Evolutionary conservation across 2,113 vertebrate genomes (phyloP).

Genomic region (Ptilorrhoa leucosticta): DNA sequence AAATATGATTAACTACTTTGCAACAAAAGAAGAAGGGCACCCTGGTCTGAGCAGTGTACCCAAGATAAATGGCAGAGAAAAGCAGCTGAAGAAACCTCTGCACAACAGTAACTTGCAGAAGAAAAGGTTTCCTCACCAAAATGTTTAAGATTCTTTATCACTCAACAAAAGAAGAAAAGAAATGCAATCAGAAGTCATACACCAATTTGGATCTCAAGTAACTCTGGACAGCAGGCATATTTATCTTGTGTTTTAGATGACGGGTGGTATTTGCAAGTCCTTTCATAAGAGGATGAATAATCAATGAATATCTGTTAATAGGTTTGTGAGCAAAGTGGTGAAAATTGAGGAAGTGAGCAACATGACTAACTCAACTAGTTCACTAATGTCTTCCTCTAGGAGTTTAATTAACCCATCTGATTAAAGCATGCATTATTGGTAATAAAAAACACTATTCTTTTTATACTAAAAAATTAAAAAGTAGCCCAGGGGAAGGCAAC

Average conservation of each 20-base stretch:
- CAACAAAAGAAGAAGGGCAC: background rate
- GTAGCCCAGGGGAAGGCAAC: background rate
- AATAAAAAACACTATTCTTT: background rate
- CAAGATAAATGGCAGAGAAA: background rate
- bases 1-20: background rate
- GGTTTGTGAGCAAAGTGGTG: background rate
- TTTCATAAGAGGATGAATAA: background rate
- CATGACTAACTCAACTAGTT: background rate
- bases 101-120: background rate
- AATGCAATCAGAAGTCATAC: background rate
- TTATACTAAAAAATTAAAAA: background rate
- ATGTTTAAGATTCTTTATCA: background rate
- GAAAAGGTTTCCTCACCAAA: background rate
- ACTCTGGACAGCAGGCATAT: background rate
- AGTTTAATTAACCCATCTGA: background rate
- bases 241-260: background rate
- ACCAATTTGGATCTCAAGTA: background rate
- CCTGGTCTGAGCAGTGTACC: background rate
- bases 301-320: background rate
- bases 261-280: background rate
- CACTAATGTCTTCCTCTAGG: background rate
- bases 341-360: background rate
- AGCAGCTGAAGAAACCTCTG: background rate
- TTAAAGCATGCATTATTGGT: background rate
- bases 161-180: background rate